These are phyloP conservation scores for Ennomos fuscantarius DNA, from an alignment of 2,888 invertebrate genomes.

Conservation along the genomic window DNA sequence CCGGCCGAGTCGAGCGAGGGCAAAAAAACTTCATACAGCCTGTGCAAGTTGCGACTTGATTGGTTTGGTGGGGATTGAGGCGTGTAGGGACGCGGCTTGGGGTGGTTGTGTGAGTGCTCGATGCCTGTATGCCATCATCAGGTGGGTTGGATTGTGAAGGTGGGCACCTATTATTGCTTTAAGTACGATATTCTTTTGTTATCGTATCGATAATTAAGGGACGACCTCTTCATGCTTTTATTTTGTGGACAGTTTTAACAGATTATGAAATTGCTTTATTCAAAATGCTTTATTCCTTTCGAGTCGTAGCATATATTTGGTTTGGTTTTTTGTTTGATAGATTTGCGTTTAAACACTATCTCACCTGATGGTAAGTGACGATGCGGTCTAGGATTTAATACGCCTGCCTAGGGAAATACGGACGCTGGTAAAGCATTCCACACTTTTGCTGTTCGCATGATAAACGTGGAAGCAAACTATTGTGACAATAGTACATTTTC, in stretches of 20 bases:
- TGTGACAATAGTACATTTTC: no score
- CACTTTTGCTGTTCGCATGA: no score
- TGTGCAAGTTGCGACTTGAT: slow-evolving; percentile 75
- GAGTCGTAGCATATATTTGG: no score
- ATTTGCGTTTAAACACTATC: no score
- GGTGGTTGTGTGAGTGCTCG: slow-evolving; percentile 45
- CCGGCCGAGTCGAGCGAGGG: slow-evolving; percentile 52
- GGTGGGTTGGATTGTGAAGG: slow-evolving; percentile 34
- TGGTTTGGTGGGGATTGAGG: slow-evolving; percentile 47
- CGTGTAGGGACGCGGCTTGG: slow-evolving; percentile 43
- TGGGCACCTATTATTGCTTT: slow-evolving; percentile 59
- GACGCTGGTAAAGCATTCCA: no score
- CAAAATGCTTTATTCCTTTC: not conserved
- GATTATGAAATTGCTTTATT: slow-evolving; percentile 25
- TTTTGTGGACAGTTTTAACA: slow-evolving; percentile 42
- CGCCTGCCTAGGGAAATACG: no score
- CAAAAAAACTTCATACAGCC: slow-evolving; percentile 59
- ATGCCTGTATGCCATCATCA: slow-evolving; percentile 35
- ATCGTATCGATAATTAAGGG: slow-evolving; percentile 50
- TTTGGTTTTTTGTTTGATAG: no score
- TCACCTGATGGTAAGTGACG: no score
- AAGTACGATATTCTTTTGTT: slow-evolving; percentile 72
- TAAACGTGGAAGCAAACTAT: no score
- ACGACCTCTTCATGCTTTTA: slow-evolving; percentile 39
- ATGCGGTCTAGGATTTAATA: no score